These are phyloP conservation scores for Globodera rostochiensis DNA, from an alignment of 1,140 invertebrate genomes.

Conservation along the genomic window DNA sequence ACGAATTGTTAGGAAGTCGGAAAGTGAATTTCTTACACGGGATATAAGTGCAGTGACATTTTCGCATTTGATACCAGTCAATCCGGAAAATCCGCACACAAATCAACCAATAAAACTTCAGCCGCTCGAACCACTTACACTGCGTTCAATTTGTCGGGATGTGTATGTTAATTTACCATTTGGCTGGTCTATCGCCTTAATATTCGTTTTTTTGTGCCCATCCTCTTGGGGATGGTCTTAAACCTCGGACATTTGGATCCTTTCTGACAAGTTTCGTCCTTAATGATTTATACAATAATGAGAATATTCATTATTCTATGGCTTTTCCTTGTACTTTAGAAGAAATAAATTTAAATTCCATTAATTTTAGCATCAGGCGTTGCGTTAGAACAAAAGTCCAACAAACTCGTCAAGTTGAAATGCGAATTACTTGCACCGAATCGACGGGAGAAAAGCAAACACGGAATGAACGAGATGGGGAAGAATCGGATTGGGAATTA, in stretches of 20 bases:
- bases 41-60: conserved; percentile 45
- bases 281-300: no score
- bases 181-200: no score
- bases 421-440: not conserved
- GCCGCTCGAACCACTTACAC: not conserved
- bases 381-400: not conserved
- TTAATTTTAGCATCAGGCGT: not conserved
- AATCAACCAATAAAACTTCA: conserved; percentile 13
- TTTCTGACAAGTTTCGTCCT: no score
- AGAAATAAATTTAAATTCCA: not conserved
- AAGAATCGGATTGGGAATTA: not conserved
- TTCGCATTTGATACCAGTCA: conserved; percentile 35
- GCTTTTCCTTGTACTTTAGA: no score
- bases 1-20: conserved; percentile 37
- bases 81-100: conserved; percentile 33
- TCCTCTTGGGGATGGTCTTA: not conserved
- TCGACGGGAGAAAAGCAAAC: not conserved
- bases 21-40: conserved; percentile 32
- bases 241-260: not conserved
- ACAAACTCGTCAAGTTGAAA: not conserved
- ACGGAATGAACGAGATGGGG: not conserved
- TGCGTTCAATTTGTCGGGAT: conserved; percentile 31
- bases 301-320: no score
- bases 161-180: conserved; percentile 10
- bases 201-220: not conserved